Evolutionary conservation across 1,140 invertebrate genomes (phyloP).

Genomic region (Helicorthomorpha holstii): DNA sequence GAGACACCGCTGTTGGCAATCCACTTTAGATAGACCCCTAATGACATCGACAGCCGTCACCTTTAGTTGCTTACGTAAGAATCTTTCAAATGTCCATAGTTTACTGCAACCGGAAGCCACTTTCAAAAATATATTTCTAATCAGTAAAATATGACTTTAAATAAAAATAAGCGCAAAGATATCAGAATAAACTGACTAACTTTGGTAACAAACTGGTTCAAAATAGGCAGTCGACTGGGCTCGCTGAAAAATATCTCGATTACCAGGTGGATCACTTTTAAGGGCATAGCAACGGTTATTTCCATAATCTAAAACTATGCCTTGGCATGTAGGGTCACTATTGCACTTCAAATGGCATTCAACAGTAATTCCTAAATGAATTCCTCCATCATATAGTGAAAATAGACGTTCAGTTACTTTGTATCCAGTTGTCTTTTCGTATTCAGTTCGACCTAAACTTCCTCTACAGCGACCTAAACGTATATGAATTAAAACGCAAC

Average conservation of each 20-base stretch:
- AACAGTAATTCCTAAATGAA: background rate
- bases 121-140: too few species aligned
- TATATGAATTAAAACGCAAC: background rate
- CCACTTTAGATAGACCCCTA: background rate
- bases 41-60: too few species aligned
- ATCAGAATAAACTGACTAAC: too few species aligned
- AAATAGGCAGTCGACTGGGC: background rate
- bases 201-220: background rate
- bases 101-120: too few species aligned
- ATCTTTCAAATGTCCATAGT: too few species aligned
- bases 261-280: background rate
- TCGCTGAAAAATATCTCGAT: background rate
- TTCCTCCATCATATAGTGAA: background rate
- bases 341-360: background rate
- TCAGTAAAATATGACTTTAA: too few species aligned
- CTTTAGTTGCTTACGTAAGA: too few species aligned
- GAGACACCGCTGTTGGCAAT: constrained; percentile 35
- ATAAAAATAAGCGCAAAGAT: too few species aligned
- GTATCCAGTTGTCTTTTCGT: background rate
- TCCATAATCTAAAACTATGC: background rate
- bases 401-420: background rate
- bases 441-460: background rate
- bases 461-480: background rate
- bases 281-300: background rate
- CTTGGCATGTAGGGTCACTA: background rate